phyloP scores from a whole-genome alignment of 2,888 invertebrate species.

The Neoascia interrupta region DNA sequence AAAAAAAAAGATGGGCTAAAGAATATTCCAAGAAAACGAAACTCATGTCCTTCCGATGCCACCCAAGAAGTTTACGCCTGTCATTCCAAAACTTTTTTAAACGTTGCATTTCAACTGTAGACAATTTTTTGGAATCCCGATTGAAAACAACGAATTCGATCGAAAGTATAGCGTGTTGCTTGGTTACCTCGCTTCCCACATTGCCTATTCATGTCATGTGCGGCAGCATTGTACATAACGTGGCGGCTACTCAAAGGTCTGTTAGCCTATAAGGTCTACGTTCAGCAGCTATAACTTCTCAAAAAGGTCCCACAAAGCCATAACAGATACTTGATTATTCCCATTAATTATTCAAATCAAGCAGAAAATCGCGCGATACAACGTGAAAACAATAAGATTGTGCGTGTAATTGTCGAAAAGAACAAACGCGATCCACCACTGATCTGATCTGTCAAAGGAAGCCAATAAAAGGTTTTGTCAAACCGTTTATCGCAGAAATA shows the following conservation, averaged over 20 bases:
- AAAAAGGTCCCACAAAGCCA: conserved; percentile 46
- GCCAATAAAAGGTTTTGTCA: not conserved
- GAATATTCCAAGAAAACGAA: conserved; percentile 30
- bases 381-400: conserved; percentile 53
- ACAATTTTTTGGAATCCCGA: conserved; percentile 52
- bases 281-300: conserved; percentile 13
- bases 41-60: conserved; percentile 4
- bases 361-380: conserved; percentile 54
- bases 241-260: conserved; percentile 63
- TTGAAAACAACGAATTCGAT: conserved; percentile 18
- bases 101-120: conserved; percentile 13
- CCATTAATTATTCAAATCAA: conserved; percentile 64
- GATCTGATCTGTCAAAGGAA: conserved; percentile 6
- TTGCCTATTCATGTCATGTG: conserved; percentile 50
- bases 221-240: conserved; percentile 35
- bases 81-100: conserved; percentile 5
- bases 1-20: not conserved
- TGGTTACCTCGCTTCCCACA: conserved; percentile 7
- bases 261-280: conserved; percentile 8
- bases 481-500: not conserved
- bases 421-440: too few species aligned
- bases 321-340: conserved; percentile 30
- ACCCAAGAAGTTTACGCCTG: conserved; percentile 25
- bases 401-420: conserved; percentile 50
- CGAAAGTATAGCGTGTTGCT: conserved; percentile 33